phyloP scores from a whole-genome alignment of 1,140 invertebrate species.

The Portunus trituberculatus region DNA sequence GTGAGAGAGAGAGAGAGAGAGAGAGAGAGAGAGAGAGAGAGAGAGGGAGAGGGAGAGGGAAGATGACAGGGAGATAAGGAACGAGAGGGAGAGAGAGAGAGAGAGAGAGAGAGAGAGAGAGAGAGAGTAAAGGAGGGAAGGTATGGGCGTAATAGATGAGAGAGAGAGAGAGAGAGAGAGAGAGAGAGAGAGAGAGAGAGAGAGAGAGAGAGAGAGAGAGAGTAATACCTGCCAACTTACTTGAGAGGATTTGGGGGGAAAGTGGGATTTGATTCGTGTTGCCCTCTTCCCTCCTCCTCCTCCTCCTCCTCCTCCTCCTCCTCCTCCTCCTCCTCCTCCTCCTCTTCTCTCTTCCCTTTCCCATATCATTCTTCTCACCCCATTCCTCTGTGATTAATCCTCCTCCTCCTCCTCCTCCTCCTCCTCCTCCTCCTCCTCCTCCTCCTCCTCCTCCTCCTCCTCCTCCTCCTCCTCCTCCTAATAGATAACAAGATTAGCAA shows the following conservation, averaged over 20 bases:
- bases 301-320: not conserved
- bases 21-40: not conserved
- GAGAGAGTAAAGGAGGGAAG: not conserved
- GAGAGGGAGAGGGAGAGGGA: not conserved
- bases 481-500: not conserved
- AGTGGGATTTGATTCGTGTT: too few relatives aligned
- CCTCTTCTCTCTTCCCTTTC: not conserved
- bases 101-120: not conserved
- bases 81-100: not conserved
- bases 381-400: too few relatives aligned
- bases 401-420: not conserved
- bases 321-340: not conserved
- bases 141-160: not conserved
- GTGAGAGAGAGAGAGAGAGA: not conserved
- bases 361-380: not conserved
- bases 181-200: not conserved
- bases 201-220: too few relatives aligned
- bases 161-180: constrained; percentile 20
- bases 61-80: not conserved
- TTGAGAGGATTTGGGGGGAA: too few relatives aligned
- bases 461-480: not conserved
- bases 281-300: not conserved
- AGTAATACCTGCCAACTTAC: too few relatives aligned
- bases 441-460: constrained; percentile 42
- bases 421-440: not conserved